Evolutionary conservation across 2,797 vertebrate genomes (phyloP), one percentile per base, ranked within the genome.

Genomic region (Cuniculus paca): DNA sequence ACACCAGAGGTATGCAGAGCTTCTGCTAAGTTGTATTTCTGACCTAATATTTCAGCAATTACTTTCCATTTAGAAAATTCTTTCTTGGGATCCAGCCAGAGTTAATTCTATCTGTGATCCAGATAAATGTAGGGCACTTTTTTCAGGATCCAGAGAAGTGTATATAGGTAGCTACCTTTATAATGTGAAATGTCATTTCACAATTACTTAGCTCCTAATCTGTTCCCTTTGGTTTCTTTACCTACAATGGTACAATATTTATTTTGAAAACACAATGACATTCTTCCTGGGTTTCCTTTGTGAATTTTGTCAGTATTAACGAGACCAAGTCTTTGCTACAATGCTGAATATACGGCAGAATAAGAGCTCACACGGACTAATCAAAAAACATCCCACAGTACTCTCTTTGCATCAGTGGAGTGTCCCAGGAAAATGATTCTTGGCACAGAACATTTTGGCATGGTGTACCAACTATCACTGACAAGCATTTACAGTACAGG

Each of bases 241-340:
- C 13, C 10, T 50, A 8, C 87, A 95, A 31, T 86, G 20, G 14
- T 75, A 2, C 26, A 13, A 58, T 88, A 50, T 45, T 94, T 88
- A 14, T 17, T 90, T 87, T 90, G 11, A 95, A 75, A 92, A 84
- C 91, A 88, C 13, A 96, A 17, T 54, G 20, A 3, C 52, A 61
- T 50, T 88, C 2, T 74, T 60, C 22, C 12, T 17, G 9, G 19
- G 45, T 78, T 92, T 74, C 63, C 39, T 92, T 50, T 28, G 28
- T 65, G 9, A 74, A 8, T 82, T 88, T 88, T 89, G 8, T 88
- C 36, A 86, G 5, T 61, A 13, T 82, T 54, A 39, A 34, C 31
- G 3, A 1, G 12, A 74, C 28, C 60, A 52, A 31, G 17, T 81
- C 34, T 79, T 92, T 79, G 11, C 9, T 77, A 68, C 20, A 14